Base-by-base conservation (phyloP, 2,888 invertebrate genomes). In the Cheiracanthium punctorium region DNA sequence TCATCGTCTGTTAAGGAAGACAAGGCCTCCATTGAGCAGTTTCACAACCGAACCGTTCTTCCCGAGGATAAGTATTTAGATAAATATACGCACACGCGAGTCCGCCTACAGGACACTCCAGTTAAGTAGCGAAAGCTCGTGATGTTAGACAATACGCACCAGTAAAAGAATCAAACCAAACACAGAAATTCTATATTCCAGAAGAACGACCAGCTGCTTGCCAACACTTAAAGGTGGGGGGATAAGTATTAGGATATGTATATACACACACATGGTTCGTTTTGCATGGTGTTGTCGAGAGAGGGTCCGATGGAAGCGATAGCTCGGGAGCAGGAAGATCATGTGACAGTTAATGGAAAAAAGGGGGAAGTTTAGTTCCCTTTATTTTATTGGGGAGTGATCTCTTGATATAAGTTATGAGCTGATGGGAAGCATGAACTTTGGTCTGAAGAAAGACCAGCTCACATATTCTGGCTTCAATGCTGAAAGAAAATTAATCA, bases 331-430 rank as follows among this genome's bases (percentile, higher is more conserved):
- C 79, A 32, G 37, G 80, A 58, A 58, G 86, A 87, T 87, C 81
- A 65, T 58, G 67, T 87, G 70, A 75, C 86, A 24, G 72, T 72
- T 87, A 87, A 87, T 87, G 86, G 86, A 87, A 80, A 80, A 77
- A 82, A 77, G 8, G 48, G 8, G 7, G 7, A 30, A 29, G 37
- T 20, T n/a, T n/a, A n/a, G 17, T 14, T 12, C 29, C 80, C 64
- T 64, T 12, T 12, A 14, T 28, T 32, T 32, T 52, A n/a, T 58
- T 10, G 32, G 48, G 58, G 58, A 20, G 20, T 20, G 70, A n/a
- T n/a, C n/a, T n/a, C n/a, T n/a, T n/a, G n/a, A n/a, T n/a, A n/a
- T n/a, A n/a, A n/a, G n/a, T n/a, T n/a, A n/a, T n/a, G n/a, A n/a
- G n/a, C n/a, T n/a, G n/a, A n/a, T n/a, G n/a, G n/a, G n/a, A n/a